Evolutionary conservation across 2,888 invertebrate species (phyloP).

Genomic region (Choristoneura rosaceana): DNA sequence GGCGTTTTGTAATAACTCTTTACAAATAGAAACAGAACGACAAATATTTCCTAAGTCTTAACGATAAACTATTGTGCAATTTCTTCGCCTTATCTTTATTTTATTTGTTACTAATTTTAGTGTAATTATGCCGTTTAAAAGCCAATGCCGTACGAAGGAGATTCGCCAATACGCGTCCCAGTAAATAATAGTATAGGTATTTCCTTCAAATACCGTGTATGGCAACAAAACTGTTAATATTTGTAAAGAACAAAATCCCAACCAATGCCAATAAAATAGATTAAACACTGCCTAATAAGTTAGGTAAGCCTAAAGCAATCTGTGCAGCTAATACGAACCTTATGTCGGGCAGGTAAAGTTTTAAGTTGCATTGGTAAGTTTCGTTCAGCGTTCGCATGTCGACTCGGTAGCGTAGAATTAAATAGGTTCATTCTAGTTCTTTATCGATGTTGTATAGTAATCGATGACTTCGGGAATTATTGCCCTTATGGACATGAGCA

Average conservation of each 20-base stretch:
- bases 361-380: constrained; percentile 47
- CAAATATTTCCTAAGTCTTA: neutral
- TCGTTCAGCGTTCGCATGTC: constrained; percentile 46
- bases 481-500: constrained; percentile 38
- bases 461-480: constrained; percentile 34
- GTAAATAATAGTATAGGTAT: neutral
- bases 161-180: neutral
- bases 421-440: constrained; percentile 30
- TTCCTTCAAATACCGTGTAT: neutral
- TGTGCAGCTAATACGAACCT: constrained; percentile 46
- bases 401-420: constrained; percentile 51
- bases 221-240: constrained; percentile 26
- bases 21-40: constrained; percentile 33
- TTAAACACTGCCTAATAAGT: constrained; percentile 46
- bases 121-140: neutral
- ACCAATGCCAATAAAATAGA: constrained; percentile 11
- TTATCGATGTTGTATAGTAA: constrained; percentile 26
- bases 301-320: constrained; percentile 35
- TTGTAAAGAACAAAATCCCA: constrained; percentile 21
- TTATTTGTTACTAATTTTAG: constrained; percentile 3
- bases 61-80: constrained; percentile 28
- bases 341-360: constrained; percentile 46
- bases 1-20: constrained; percentile 14
- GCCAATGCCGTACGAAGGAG: neutral
- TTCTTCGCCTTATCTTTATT: constrained; percentile 27